Evolutionary conservation across 2,797 vertebrate genomes (phyloP).

Genomic region (Syngnathus acus): DNA sequence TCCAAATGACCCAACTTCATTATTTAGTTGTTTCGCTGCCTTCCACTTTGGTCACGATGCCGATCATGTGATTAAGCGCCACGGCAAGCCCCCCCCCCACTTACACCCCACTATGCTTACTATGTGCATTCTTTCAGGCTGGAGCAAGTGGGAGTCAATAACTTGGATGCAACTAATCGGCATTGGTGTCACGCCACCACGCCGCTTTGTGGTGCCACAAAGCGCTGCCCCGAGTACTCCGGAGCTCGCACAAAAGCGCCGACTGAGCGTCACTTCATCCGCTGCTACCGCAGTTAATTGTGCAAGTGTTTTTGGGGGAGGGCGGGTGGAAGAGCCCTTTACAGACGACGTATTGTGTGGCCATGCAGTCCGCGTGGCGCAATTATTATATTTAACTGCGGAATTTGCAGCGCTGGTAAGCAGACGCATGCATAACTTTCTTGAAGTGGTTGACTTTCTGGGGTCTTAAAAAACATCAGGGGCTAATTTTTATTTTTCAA

Average conservation of each 20-base stretch:
- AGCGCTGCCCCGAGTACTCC: constrained; percentile 37
- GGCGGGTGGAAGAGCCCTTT: background rate
- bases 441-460: no score
- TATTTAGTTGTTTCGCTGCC: constrained; percentile 16
- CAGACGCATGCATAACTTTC: background rate
- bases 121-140: constrained; percentile 57
- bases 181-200: constrained; percentile 54
- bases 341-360: background rate
- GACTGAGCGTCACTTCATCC: background rate
- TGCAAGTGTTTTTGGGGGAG: background rate
- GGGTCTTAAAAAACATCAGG: no score
- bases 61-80: constrained; percentile 77
- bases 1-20: background rate
- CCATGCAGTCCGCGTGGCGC: background rate
- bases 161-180: constrained; percentile 58
- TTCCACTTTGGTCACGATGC: constrained; percentile 43
- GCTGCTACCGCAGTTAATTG: background rate
- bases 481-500: no score
- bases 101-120: constrained; percentile 50
- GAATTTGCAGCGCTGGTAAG: background rate
- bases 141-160: constrained; percentile 45
- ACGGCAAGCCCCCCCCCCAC: constrained; percentile 45
- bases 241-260: constrained; percentile 25
- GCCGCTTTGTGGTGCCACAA: constrained; percentile 47
- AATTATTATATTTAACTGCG: background rate